Percentiles rank a stretch among this genome's conserved stretches.
These are phyloP conservation scores for Trachelus tabidus DNA, from an alignment of 2,888 invertebrate genomes.

Conservation along the genomic window DNA sequence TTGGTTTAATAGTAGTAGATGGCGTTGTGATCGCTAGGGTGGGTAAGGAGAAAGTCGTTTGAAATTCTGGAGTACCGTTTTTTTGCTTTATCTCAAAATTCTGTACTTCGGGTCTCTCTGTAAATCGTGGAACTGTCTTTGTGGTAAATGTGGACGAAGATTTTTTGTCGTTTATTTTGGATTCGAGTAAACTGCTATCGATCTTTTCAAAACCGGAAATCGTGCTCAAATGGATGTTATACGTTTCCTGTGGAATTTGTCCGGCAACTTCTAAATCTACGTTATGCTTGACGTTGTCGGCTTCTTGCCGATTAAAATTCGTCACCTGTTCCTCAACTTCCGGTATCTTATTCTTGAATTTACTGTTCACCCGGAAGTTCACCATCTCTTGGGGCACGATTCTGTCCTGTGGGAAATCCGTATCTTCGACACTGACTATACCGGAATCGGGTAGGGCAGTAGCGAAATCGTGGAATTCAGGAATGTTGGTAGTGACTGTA, in stretches of 20 bases:
- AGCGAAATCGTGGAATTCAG: not conserved
- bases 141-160: not conserved
- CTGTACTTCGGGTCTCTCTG: not conserved
- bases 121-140: not conserved
- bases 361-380: constrained; percentile 54
- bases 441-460: not conserved
- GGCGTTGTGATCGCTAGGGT: not conserved
- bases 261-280: constrained; percentile 55
- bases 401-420: constrained; percentile 54
- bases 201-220: constrained; percentile 29
- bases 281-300: constrained; percentile 16
- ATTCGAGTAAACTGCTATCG: not conserved
- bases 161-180: not conserved
- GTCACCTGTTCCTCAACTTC: constrained; percentile 27
- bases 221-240: constrained; percentile 49
- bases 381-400: constrained; percentile 53
- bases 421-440: constrained; percentile 36
- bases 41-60: not conserved
- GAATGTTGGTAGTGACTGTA: not conserved
- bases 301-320: not conserved
- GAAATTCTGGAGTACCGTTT: not conserved
- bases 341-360: constrained; percentile 53
- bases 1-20: not conserved
- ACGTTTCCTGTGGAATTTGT: constrained; percentile 53
- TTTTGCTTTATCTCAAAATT: not conserved